These are phyloP conservation scores for Sorex fumeus DNA, from an alignment of 2,113 vertebrate species.

Conservation along the genomic window DNA sequence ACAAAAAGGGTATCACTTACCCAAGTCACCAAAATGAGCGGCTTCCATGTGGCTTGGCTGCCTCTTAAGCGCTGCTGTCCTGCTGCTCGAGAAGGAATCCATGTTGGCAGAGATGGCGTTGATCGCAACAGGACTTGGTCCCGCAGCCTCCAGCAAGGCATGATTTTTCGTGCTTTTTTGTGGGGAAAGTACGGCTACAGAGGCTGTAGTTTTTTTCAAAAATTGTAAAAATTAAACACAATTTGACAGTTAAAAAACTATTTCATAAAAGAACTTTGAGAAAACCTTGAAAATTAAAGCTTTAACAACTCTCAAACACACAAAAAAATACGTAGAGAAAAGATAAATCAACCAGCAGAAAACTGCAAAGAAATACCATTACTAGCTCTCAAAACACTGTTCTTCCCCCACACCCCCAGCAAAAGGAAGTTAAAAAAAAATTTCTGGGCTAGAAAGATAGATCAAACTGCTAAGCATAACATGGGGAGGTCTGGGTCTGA, in stretches of 20 bases:
- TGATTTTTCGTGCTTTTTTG: constrained; percentile 93
- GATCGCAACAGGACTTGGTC: constrained; percentile 98
- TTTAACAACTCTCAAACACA: neutral
- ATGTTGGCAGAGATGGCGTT: constrained; percentile 99
- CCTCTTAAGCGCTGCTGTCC: constrained; percentile 97
- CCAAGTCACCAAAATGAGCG: constrained; percentile 97
- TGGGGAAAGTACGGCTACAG: constrained; percentile 92
- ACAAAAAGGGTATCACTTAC: constrained; percentile 86
- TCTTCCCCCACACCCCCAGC: neutral
- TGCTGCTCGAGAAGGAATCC: constrained; percentile 98
- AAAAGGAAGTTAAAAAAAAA: neutral
- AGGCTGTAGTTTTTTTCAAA: constrained; percentile 81
- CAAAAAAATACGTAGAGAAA: constrained; percentile 4
- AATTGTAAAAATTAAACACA: constrained; percentile 69
- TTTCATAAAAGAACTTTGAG: constrained; percentile 24
- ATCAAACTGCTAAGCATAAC: too few species aligned
- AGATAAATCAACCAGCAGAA: constrained; percentile 48
- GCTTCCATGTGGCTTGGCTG: constrained; percentile 99
- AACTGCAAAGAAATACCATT: neutral
- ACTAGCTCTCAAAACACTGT: constrained; percentile 51
- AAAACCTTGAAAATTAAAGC: constrained; percentile 60
- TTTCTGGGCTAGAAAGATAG: neutral
- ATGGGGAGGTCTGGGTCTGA: too few species aligned
- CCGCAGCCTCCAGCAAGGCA: constrained; percentile 96
- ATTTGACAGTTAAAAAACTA: constrained; percentile 46